A percentile compares a stretch with the other conserved stretches of the same genome.
Conservation (phyloP, 2,797 vertebrate species). For the Oryzias sinensis region DNA sequence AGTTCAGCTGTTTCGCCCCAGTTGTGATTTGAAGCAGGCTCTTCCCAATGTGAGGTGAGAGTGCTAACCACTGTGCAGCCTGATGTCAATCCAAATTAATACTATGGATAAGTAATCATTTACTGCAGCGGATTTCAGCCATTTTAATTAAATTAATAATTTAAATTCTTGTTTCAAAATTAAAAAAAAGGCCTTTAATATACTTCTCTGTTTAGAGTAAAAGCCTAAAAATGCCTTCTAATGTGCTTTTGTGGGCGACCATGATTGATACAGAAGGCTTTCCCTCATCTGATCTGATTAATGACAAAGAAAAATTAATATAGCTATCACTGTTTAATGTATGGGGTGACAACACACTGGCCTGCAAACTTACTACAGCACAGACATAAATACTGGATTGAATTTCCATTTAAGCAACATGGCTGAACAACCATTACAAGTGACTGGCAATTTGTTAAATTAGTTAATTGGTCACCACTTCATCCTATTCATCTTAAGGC, state of each 20-base stretch:
- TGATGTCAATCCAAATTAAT: too few species aligned
- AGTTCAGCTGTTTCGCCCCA: too few species aligned
- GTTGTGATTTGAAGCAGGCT: too few species aligned
- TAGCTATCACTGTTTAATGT: slow-evolving; percentile 41
- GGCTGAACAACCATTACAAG: slow-evolving; percentile 68
- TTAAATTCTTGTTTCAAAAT: too few species aligned
- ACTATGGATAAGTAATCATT: too few species aligned
- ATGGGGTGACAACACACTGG: slow-evolving; percentile 43
- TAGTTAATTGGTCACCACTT: slow-evolving; percentile 75
- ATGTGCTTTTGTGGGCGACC: slow-evolving; percentile 35
- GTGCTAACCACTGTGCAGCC: too few species aligned
- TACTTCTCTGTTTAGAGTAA: too few species aligned
- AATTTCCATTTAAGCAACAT: slow-evolving; percentile 72
- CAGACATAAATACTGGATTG: slow-evolving; percentile 69
- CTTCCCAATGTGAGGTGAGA: too few species aligned
- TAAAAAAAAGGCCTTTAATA: too few species aligned
- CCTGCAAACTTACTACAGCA: slow-evolving; percentile 44
- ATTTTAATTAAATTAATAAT: too few species aligned
- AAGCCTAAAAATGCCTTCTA: slow-evolving; percentile 11
- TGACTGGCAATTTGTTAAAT: slow-evolving; percentile 74
- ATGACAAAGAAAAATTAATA: slow-evolving; percentile 49
- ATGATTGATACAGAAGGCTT: slow-evolving; percentile 51
- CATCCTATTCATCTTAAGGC: slow-evolving; percentile 73
- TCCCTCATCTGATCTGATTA: slow-evolving; percentile 59
- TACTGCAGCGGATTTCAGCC: too few species aligned